Conservation (phyloP, 2,888 invertebrate species). For the Trachelus tabidus region DNA sequence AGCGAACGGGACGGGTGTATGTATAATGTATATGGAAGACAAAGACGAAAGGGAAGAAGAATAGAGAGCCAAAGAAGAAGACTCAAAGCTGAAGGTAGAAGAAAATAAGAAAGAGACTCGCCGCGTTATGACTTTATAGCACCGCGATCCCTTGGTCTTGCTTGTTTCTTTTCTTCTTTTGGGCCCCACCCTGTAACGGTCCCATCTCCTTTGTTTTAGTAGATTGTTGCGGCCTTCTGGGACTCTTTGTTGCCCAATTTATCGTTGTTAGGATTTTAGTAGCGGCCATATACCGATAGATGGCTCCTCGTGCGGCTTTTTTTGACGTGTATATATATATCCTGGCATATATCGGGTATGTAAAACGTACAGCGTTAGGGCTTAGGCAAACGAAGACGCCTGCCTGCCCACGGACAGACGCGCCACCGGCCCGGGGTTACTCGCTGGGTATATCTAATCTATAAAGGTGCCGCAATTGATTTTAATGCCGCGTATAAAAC, state of each 20-base stretch:
- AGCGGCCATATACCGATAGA: conserved; percentile 37
- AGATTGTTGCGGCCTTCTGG: conserved; percentile 27
- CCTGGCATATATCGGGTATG: background rate
- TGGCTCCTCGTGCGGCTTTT: background rate
- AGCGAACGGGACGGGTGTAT: background rate
- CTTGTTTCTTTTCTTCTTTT: conserved; percentile 18
- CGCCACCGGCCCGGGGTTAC: background rate
- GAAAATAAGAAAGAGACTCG: background rate
- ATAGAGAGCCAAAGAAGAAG: background rate
- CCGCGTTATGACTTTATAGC: conserved; percentile 58
- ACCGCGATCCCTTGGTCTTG: conserved; percentile 26
- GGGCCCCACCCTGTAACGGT: conserved; percentile 17
- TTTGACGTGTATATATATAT: conserved; percentile 1
- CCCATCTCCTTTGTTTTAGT: conserved; percentile 35
- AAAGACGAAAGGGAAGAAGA: conserved; percentile 8
- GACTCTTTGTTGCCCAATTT: conserved; percentile 53
- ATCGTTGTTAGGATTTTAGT: conserved; percentile 50
- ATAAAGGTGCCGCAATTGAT: conserved; percentile 52
- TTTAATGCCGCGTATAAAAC: conserved; percentile 47
- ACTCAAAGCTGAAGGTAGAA: background rate
- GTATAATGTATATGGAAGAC: conserved; percentile 5
- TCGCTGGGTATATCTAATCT: conserved; percentile 38
- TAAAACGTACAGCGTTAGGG: background rate
- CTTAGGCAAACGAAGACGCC: background rate
- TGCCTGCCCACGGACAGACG: background rate